Percentiles rank a stretch among this genome's conserved stretches.
Evolutionary conservation across 2,888 invertebrate species (phyloP).

Genomic region (Drosophila pseudotalamancana): DNA sequence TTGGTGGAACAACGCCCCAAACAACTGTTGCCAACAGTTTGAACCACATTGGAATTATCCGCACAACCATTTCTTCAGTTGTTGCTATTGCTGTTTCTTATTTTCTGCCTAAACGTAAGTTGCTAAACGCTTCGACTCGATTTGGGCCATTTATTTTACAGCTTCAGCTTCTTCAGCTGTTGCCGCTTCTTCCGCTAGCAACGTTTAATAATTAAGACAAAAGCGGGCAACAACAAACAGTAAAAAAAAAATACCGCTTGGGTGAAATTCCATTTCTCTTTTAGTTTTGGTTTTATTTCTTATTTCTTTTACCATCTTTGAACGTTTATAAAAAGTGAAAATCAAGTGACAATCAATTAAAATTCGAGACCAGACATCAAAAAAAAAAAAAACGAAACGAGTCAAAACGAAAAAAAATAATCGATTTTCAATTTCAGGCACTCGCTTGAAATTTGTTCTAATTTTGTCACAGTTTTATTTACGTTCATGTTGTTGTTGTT

Average conservation of each 20-base stretch:
- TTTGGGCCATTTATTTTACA: conserved; percentile 78
- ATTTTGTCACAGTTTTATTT: conserved; percentile 59
- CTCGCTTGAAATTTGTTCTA: conserved; percentile 63
- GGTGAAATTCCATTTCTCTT: conserved; percentile 80
- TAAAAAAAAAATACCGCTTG: conserved; percentile 57
- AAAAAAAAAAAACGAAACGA: conserved; percentile 17
- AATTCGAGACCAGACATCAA: conserved; percentile 69
- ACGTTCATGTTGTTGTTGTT: conserved; percentile 11
- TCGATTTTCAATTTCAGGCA: conserved; percentile 73
- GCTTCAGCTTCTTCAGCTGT: conserved; percentile 59
- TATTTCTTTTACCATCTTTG: conserved; percentile 51
- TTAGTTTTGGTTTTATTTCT: conserved; percentile 47
- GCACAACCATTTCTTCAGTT: conserved; percentile 11
- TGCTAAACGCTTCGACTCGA: conserved; percentile 59
- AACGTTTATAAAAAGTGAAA: conserved; percentile 74
- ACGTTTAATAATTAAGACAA: conserved; percentile 75
- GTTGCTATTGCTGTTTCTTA: neutral
- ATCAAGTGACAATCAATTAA: conserved; percentile 80
- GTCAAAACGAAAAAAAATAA: conserved; percentile 44
- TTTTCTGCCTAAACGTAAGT: conserved; percentile 49
- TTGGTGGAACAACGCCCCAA: conserved; percentile 42
- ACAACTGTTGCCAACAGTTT: conserved; percentile 3
- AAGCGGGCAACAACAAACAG: conserved; percentile 57
- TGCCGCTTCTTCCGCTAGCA: conserved; percentile 23
- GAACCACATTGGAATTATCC: conserved; percentile 39